Evolutionary conservation across 2,888 invertebrate species (phyloP).

Genomic region (Buathra laborator): DNA sequence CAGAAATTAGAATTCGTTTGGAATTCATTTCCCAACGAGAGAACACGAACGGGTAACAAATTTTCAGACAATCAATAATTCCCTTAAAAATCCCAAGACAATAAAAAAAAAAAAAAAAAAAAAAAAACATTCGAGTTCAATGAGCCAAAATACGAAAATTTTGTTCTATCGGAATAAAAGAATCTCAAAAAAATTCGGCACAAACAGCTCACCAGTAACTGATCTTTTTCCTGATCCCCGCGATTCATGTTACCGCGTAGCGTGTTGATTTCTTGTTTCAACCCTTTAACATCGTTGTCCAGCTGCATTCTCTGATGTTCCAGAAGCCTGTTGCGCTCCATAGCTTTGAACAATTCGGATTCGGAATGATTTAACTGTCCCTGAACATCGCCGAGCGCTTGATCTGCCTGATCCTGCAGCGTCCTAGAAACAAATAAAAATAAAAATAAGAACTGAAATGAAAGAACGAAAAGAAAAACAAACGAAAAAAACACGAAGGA

Average conservation of each 20-base stretch:
- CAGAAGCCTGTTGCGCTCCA: constrained; percentile 87
- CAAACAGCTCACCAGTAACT: constrained; percentile 86
- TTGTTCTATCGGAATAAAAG: constrained; percentile 11
- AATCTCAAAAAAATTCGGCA: constrained; percentile 2
- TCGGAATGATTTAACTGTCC: constrained; percentile 89
- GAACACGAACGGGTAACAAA: neutral
- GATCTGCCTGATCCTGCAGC: constrained; percentile 92
- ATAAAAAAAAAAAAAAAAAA: too few species aligned
- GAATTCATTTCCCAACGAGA: too few species aligned
- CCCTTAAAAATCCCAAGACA: neutral
- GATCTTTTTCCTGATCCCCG: constrained; percentile 91
- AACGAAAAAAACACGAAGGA: too few species aligned
- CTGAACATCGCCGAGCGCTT: constrained; percentile 90
- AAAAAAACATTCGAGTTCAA: neutral
- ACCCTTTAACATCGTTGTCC: constrained; percentile 87
- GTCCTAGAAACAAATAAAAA: constrained; percentile 88
- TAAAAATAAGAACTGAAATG: neutral
- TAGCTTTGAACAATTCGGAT: constrained; percentile 88
- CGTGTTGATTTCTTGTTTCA: constrained; percentile 89
- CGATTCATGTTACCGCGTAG: constrained; percentile 88
- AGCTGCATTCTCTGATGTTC: constrained; percentile 88
- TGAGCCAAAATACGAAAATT: constrained; percentile 33
- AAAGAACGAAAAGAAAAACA: neutral
- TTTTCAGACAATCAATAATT: neutral
- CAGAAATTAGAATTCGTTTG: neutral